Evolutionary conservation across 2,113 vertebrate genomes (phyloP), one percentile per base, ranked within the genome.

Genomic region (Zosterops hypoxanthus): DNA sequence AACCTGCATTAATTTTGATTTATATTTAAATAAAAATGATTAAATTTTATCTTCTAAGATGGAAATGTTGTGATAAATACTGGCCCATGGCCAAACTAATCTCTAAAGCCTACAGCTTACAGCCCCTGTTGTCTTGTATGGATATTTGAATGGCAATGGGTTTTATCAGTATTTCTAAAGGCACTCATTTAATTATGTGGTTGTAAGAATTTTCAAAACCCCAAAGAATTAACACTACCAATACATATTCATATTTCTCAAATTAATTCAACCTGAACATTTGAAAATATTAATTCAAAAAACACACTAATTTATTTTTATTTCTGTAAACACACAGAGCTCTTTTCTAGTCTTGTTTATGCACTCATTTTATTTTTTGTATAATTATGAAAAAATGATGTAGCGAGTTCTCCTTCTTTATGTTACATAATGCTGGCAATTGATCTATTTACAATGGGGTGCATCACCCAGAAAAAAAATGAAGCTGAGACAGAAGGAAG

Each of bases 11-110:
- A 97, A 98, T 98, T 98, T 97, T 98, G 97, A 98, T 98, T 98
- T 98, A 97, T 98, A 98, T 98, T 98, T 98, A 98, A 98, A 98
- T 98, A 98, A 98, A 98, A 98, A 98, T 98, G 98, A 98, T 98
- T 98, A 98, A 98, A 98, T 98, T 98, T 98, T 98, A 98, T 98
- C 98, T 98, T 97, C 97, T 94, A 96, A 98, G 98, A 98, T 98
- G 98, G 97, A 98, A 98, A 98, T 98, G 97, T 98, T 98, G 97
- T 97, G 98, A 98, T 98, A 98, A 98, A 98, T 97, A 97, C 97
- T 98, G 98, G 98, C 98, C 98, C 79, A 76, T 98, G 97, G 98
- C 98, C 98, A 98, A 98, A 98, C 97, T 98, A 98, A 98, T 98
- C 98, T 98, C 98, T 93, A 97, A 98, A 98, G 95, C 98, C 97